Base-by-base conservation (phyloP, 2,797 vertebrate genomes). In the Thaleichthys pacificus region DNA sequence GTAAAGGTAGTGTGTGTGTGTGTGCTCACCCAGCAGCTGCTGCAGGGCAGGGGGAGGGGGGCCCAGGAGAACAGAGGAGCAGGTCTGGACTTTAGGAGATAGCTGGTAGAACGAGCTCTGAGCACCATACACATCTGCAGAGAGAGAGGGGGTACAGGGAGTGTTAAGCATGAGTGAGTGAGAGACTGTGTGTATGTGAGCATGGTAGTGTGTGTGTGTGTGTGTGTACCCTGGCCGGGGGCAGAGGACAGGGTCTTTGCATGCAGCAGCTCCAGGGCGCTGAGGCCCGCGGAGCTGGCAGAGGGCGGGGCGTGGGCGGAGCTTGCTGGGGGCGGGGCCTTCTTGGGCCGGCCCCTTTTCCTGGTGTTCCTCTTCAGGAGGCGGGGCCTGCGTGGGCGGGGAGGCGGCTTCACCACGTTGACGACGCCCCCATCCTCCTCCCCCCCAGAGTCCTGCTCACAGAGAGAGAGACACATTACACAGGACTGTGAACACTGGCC, bases 61-160 rank as follows among this genome's bases (percentile, higher is more conserved):
- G 49, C 95, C 91, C 86, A 95, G 90, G 80, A 97, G 97, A 90
- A 93, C 95, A 2, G 96, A 89, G 35, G 95, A 91, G 88, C 96
- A 97, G 91, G 96, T 94, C 86, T 97, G 97, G 84, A 95, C 95
- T 92, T 97, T 97, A 56, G 97, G 97, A 98, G 98, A 97, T 97
- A 98, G 96, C 93, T 97, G 97, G 90, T 96, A 98, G 89, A 94
- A 97, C 5, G 97, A 95, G 87, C 95, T 98, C 82, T 95, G 96
- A 92, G 96, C 94, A 92, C 95, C 93, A 93, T 96, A 97, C 54
- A 93, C 92, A 92, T 98, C 98, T 99, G 70, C 3, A 85, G 11
- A 57, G 47, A 51, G 17, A 70, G 22, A 47, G 38, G 11, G 42
- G 42, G 11, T 47, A 47, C 42, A 47, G 42, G 42, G 38, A 42